Evolutionary conservation across 2,888 invertebrate genomes (phyloP), one percentile per base, ranked within the genome.

Genomic region (Poecilobothrus nobilitatus): DNA sequence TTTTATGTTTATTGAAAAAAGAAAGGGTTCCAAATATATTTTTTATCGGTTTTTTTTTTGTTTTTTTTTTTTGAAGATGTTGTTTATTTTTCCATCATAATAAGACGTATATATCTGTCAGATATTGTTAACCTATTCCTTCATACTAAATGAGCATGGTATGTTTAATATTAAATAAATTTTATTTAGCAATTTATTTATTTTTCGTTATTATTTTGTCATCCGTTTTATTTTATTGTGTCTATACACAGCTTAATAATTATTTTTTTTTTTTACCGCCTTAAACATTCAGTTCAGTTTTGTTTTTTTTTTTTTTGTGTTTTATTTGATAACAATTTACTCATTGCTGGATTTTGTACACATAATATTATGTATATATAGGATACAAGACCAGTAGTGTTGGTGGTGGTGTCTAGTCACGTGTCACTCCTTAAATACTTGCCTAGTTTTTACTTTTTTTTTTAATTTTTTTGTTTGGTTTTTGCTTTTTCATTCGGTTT

Each of bases 371-470:
- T 18, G 27, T 27, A 27, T 27, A 27, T 27, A 27, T 27, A 27
- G 27, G 27, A 27, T 27, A 27, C 27, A 2, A 27, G 27, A 53
- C 18, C n/a, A 18, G 53, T n/a, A 15, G n/a, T 53, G 53, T 12
- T n/a, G 53, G 6, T 53, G 53, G 53, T 53, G 53, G 53, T 53
- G 53, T 53, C 53, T 53, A 53, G 53, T 53, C 53, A 53, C 53
- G 53, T 53, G 53, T 53, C 53, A n/a, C 53, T 53, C 53, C 53
- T 53, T 53, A 53, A 53, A 53, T 53, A 53, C 53, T 53, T 53
- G 1, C 53, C 18, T 53, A 12, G 15, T 6, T 53, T 53, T 9
- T 3, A 10, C 12, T 44, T 53, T 2, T 37, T 37, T 37, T 37
- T 37, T 8, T 37, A 37, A 5, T 34, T 53, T 2, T 53, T 53